Base-by-base conservation (phyloP, 2,113 vertebrate species). In the Opisthocomus hoazin region DNA sequence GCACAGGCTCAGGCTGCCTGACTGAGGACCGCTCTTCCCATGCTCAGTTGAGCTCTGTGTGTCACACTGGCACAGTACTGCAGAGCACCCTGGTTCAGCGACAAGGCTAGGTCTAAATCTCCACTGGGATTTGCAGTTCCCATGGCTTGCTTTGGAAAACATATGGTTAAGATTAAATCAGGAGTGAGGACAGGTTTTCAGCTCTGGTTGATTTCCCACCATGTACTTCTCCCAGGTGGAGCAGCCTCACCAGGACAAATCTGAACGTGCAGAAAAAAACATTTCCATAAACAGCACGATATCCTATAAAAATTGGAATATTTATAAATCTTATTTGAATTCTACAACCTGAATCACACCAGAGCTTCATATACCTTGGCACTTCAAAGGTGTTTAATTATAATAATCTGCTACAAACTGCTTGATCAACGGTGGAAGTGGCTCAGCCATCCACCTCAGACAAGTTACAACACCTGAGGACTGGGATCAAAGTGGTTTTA, bases 331-430 rank as follows among this genome's bases (percentile, higher is more conserved):
- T 68, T 0, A 29, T 80, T 88, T 83, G 17, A 74, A 10, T 80
- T 92, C 71, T 80, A 82, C 61, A 88, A 70, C 29, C 26, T 43
- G 50, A 90, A 66, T n/a, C 21, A 6, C 16, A 71, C 54, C 46
- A 89, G 66, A 90, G 29, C 30, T 66, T 78, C 89, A 50, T 46
- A 43, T 5, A 89, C 46, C 18, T 78, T 83, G 68, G 46, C 68
- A 93, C 37, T 93, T 96, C 68, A 91, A 78, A 97, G 37, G 54
- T 69, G 37, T 37, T 89, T 90, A 89, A 56, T 93, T 93, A 75
- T 46, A 93, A 84, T 86, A 69, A 93, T 70, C 71, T 92, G n/a
- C 64, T 92, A 93, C 66, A 94, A 93, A 86, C 80, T 91, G 43
- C 76, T 87, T 94, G 64, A 94, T 90, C 79, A 88, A 27, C 43